Percentiles rank a stretch among this genome's conserved stretches.
phyloP scores from a whole-genome alignment of 2,888 invertebrate species.

The Epirrhoe tristata region DNA sequence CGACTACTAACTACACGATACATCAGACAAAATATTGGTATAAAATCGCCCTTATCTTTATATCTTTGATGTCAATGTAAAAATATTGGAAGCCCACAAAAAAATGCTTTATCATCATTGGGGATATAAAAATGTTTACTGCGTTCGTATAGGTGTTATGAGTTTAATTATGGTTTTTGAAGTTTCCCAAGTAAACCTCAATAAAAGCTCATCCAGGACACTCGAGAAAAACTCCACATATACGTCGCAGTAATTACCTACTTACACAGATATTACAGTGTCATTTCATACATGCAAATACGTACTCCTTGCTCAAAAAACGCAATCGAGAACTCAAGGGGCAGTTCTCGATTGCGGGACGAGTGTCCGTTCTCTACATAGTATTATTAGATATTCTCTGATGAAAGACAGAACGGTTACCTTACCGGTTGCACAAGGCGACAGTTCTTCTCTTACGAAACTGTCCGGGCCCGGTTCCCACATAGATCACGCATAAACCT shows the following conservation, averaged over 20 bases:
- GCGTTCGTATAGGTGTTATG: constrained; percentile 43
- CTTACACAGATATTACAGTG: no score
- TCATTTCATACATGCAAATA: no score
- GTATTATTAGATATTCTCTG: no score
- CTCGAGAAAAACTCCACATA: no score
- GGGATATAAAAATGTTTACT: constrained; percentile 41
- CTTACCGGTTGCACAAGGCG: constrained; percentile 64
- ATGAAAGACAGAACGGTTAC: constrained; percentile 49
- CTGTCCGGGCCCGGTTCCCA: constrained; percentile 55
- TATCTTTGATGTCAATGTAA: constrained; percentile 24
- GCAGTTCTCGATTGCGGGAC: no score
- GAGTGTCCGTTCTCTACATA: no score
- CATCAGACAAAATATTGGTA: no score
- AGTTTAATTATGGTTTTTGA: constrained; percentile 46
- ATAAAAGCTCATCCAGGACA: constrained; percentile 37
- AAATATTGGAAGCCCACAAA: constrained; percentile 4
- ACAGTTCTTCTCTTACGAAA: constrained; percentile 68
- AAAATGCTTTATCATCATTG: constrained; percentile 33
- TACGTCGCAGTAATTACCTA: no score
- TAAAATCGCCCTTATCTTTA: no score
- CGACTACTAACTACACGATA: no score
- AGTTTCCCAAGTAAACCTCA: constrained; percentile 53
- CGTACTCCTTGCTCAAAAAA: no score
- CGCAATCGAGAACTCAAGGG: no score
- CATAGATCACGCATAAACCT: constrained; percentile 63